Conservation (phyloP, 2,888 invertebrate species). For the Tachina grossa region DNA sequence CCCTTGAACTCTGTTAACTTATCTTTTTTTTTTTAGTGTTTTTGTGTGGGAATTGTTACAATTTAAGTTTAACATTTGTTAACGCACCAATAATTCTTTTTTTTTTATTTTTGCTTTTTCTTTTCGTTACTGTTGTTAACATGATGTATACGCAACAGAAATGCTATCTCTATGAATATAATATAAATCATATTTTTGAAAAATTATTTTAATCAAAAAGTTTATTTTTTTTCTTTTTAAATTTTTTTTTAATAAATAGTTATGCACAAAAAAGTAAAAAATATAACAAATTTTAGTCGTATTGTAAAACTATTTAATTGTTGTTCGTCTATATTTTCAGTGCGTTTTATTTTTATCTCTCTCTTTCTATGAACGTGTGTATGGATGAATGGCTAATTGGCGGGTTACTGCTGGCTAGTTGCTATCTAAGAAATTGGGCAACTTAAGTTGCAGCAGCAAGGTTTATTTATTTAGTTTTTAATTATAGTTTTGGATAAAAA, state of each 20-base stretch:
- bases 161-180: too few species aligned
- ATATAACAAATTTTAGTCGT: slow-evolving; percentile 25
- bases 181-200: not conserved
- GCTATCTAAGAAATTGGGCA: slow-evolving; percentile 31
- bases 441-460: not conserved
- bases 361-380: not conserved
- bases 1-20: not conserved
- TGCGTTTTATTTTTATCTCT: not conserved
- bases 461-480: slow-evolving; percentile 13
- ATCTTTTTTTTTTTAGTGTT: too few species aligned
- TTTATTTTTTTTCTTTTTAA: not conserved
- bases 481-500: not conserved
- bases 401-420: not conserved
- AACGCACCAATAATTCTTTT: too few species aligned
- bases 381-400: not conserved
- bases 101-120: too few species aligned
- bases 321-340: slow-evolving; percentile 1
- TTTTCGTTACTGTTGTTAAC: not conserved
- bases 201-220: not conserved
- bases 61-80: too few species aligned
- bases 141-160: slow-evolving; percentile 3
- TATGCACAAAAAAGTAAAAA: slow-evolving; percentile 52
- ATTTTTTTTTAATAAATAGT: not conserved
- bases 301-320: slow-evolving; percentile 31
- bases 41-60: too few species aligned